phyloP scores from a whole-genome alignment of 1,140 invertebrate genomes.

The Pectinophora gossypiella region DNA sequence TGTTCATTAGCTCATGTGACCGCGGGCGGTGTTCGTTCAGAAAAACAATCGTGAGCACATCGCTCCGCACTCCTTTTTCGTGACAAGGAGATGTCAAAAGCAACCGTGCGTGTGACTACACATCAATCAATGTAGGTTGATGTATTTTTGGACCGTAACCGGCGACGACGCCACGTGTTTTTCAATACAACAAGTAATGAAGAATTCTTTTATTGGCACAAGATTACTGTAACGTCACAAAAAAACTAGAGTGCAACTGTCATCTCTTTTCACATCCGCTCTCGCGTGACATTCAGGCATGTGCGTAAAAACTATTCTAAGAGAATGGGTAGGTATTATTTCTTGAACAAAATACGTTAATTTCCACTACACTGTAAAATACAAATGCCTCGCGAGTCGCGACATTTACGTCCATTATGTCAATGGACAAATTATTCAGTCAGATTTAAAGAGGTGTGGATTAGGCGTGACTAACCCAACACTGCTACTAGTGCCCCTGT shows the following conservation, averaged over 20 bases:
- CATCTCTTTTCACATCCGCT: no score
- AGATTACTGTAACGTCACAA: no score
- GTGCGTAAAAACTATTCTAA: neutral
- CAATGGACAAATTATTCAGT: slow-evolving; percentile 41
- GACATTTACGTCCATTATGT: slow-evolving; percentile 37
- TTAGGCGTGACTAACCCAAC: neutral
- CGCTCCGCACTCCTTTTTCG: slow-evolving; percentile 55
- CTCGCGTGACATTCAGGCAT: neutral
- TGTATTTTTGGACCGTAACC: slow-evolving; percentile 48
- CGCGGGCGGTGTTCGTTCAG: slow-evolving; percentile 41
- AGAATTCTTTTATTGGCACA: no score
- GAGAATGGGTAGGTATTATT: no score
- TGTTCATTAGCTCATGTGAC: slow-evolving; percentile 58
- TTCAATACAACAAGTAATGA: no score
- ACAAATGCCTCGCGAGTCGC: slow-evolving; percentile 21
- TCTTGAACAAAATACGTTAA: slow-evolving; percentile 33
- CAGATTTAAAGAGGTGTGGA: slow-evolving; percentile 6
- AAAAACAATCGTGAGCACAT: slow-evolving; percentile 31
- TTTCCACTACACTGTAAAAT: slow-evolving; percentile 31
- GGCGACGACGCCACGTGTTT: slow-evolving; percentile 17
- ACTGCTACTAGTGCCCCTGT: neutral
- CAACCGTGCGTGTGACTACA: slow-evolving; percentile 51
- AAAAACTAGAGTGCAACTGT: no score
- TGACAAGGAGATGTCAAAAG: slow-evolving; percentile 59
- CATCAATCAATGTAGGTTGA: slow-evolving; percentile 61